Percentiles rank a stretch among this genome's conserved stretches.
phyloP scores from a whole-genome alignment of 2,113 vertebrate genomes.

The Alaudala cheleensis region DNA sequence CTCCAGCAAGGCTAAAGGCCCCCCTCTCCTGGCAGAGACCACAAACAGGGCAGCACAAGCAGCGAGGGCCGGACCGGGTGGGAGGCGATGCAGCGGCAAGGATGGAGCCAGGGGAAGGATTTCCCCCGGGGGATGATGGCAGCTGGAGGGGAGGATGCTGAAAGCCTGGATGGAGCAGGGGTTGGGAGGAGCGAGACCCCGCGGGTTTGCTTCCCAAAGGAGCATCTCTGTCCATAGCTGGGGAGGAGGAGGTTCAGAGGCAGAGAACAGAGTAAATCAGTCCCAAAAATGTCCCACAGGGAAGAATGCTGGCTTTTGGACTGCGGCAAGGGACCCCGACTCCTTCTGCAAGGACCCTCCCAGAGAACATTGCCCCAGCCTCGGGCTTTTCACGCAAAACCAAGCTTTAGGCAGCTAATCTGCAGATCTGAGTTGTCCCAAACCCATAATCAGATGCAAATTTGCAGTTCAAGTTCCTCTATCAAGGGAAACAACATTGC shows the following conservation, averaged over 20 bases:
- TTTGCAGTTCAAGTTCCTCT: not conserved
- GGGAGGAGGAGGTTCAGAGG: not conserved
- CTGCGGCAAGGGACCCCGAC: not conserved
- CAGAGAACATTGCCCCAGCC: not conserved
- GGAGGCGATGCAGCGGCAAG: not conserved
- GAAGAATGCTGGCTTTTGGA: accelerated
- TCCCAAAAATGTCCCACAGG: accelerated
- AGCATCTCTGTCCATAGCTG: not conserved
- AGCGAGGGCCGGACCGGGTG: not conserved
- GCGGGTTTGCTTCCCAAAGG: not conserved
- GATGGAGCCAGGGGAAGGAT: not conserved
- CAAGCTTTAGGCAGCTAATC: not conserved
- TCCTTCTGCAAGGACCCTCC: not conserved
- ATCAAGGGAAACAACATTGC: not conserved
- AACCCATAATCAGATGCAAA: not conserved
- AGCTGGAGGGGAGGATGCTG: not conserved
- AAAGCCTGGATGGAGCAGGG: not conserved
- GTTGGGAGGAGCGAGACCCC: not conserved
- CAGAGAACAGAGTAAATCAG: not conserved
- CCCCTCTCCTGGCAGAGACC: constrained; percentile 79
- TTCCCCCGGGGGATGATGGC: accelerated
- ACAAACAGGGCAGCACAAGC: constrained; percentile 24
- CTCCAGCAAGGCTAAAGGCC: constrained; percentile 67
- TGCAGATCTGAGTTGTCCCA: not conserved
- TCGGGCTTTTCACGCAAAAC: not conserved